A percentile compares a stretch with the other conserved stretches of the same genome.
These are phyloP conservation scores for Tuta absoluta DNA, from an alignment of 2,888 invertebrate genomes.

Conservation along the genomic window DNA sequence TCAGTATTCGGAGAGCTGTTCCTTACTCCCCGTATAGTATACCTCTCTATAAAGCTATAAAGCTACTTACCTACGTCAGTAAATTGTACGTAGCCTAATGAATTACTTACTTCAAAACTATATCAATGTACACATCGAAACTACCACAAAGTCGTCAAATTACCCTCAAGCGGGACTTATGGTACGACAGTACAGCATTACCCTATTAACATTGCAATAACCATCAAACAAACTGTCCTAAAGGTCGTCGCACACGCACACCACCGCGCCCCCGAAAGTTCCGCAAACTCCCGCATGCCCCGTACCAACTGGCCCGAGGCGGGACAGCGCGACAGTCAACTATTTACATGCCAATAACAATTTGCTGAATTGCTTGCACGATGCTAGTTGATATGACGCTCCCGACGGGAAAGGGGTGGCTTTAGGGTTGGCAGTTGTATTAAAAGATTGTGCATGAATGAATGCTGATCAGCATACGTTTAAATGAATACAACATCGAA, in stretches of 20 bases:
- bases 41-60: too few species aligned
- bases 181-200: not conserved
- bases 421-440: conserved; percentile 52
- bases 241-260: conserved; percentile 14
- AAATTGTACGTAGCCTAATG: too few species aligned
- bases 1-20: too few species aligned
- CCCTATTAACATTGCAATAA: conserved; percentile 22
- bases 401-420: conserved; percentile 60
- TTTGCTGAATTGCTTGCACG: conserved; percentile 77
- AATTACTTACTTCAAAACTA: not conserved
- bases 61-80: too few species aligned
- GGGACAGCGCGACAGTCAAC: conserved; percentile 54
- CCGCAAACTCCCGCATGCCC: conserved; percentile 1
- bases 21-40: too few species aligned
- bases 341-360: conserved; percentile 79
- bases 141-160: conserved; percentile 1
- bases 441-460: not conserved
- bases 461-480: too few species aligned
- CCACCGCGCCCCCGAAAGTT: not conserved
- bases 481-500: too few species aligned
- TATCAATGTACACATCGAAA: not conserved
- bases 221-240: conserved; percentile 17
- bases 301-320: not conserved
- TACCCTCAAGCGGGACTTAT: not conserved
- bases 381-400: conserved; percentile 58